These are phyloP conservation scores for Synodontis membranacea DNA, from an alignment of 2,113 vertebrate species.

Conservation along the genomic window DNA sequence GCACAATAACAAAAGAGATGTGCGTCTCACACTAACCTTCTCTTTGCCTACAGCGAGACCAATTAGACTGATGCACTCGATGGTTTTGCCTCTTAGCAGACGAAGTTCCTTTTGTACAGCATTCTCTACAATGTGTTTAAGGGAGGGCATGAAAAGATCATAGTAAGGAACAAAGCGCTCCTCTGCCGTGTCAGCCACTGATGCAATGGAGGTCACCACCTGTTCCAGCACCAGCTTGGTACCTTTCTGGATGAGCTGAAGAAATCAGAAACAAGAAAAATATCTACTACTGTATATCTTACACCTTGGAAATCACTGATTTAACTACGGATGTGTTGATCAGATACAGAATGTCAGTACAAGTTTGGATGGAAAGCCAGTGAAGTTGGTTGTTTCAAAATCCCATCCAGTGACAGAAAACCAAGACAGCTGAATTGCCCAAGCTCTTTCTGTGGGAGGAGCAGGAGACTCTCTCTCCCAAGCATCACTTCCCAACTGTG, in stretches of 20 bases:
- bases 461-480: not conserved
- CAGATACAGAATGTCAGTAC: not conserved
- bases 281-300: not conserved
- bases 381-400: not conserved
- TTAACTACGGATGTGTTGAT: not conserved
- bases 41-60: slow-evolving; percentile 97
- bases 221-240: slow-evolving; percentile 98
- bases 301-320: not conserved
- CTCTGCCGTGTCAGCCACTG: slow-evolving; percentile 96
- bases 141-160: slow-evolving; percentile 95
- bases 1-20: not conserved
- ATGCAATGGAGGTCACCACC: slow-evolving; percentile 98
- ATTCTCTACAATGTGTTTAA: slow-evolving; percentile 97
- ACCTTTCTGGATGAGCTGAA: slow-evolving; percentile 94
- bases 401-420: not conserved
- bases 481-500: not conserved
- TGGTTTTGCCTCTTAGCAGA: slow-evolving; percentile 93
- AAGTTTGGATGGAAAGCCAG: not conserved
- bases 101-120: slow-evolving; percentile 95
- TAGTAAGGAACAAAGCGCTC: slow-evolving; percentile 99
- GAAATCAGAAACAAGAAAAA: not conserved
- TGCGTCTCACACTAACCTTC: slow-evolving; percentile 74
- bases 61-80: slow-evolving; percentile 98
- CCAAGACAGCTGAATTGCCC: not conserved
- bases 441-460: not conserved